Evolutionary conservation across 1,140 invertebrate genomes (phyloP).

Genomic region (Matsumurasca onukii): DNA sequence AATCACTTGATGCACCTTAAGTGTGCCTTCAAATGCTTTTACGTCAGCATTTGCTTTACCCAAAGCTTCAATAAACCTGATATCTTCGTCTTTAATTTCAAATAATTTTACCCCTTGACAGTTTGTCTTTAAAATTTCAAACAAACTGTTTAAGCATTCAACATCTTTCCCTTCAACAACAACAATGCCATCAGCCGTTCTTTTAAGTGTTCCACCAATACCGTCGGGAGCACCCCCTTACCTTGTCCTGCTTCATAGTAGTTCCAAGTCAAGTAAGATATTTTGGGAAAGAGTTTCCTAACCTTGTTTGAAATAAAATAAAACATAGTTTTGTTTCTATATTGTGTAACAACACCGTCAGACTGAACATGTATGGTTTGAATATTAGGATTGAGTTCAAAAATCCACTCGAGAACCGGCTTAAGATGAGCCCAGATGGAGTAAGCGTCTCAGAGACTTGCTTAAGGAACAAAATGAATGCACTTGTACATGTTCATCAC

Average conservation of each 20-base stretch:
- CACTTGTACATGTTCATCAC: constrained; percentile 30
- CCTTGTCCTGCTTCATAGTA: constrained; percentile 51
- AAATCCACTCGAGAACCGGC: constrained; percentile 41
- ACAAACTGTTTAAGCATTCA: constrained; percentile 33
- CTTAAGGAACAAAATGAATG: constrained; percentile 47
- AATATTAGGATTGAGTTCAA: constrained; percentile 37
- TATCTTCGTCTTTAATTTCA: constrained; percentile 29
- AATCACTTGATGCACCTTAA: constrained; percentile 30
- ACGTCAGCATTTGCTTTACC: background rate
- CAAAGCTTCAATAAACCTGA: constrained; percentile 20
- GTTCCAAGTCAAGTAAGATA: constrained; percentile 47
- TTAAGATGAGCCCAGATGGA: constrained; percentile 46
- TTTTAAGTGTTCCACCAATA: constrained; percentile 49
- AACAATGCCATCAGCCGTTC: constrained; percentile 44
- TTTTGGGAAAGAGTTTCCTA: constrained; percentile 24
- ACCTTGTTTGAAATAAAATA: constrained; percentile 38
- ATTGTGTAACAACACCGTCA: constrained; percentile 39
- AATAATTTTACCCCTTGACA: constrained; percentile 20
- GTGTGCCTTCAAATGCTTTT: constrained; percentile 32
- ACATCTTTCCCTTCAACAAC: constrained; percentile 46
- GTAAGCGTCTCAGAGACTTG: constrained; percentile 45
- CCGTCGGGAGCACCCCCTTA: constrained; percentile 52
- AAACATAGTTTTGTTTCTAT: constrained; percentile 38
- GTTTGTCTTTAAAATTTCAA: constrained; percentile 10
- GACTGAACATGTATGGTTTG: constrained; percentile 37